Percentiles rank a stretch among this genome's conserved stretches.
Conservation (phyloP, 2,113 vertebrate genomes). For the Prionailurus bengalensis region DNA sequence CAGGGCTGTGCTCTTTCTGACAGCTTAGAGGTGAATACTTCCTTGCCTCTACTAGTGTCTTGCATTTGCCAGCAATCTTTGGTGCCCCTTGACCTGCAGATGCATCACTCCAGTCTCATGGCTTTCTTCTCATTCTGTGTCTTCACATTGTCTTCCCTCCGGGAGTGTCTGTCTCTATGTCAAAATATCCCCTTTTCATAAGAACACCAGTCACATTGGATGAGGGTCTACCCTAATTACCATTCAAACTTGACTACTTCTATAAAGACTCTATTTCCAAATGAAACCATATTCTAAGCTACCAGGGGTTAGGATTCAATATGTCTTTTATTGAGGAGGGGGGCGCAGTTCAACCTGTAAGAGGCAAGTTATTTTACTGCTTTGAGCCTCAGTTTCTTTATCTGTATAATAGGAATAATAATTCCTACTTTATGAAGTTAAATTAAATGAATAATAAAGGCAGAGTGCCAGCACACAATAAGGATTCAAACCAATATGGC, state of each 20-base stretch:
- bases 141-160: background rate
- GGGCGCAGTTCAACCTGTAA: background rate
- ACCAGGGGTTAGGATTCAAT: background rate
- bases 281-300: background rate
- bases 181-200: background rate
- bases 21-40: no score
- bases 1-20: background rate
- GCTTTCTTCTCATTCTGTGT: background rate
- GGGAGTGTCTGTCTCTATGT: background rate
- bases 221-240: background rate
- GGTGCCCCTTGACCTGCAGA: no score
- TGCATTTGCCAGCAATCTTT: fast-evolving
- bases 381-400: background rate
- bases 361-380: background rate
- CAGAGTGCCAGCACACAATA: background rate
- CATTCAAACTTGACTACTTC: background rate
- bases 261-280: background rate
- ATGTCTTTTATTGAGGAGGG: fast-evolving
- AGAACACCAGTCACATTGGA: background rate
- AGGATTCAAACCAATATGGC: background rate
- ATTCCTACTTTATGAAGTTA: background rate
- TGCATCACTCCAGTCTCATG: background rate
- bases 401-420: background rate
- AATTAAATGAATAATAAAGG: background rate
- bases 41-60: background rate